These are phyloP conservation scores for Ophraella communa DNA, from an alignment of 2,888 invertebrate genomes.

Conservation along the genomic window DNA sequence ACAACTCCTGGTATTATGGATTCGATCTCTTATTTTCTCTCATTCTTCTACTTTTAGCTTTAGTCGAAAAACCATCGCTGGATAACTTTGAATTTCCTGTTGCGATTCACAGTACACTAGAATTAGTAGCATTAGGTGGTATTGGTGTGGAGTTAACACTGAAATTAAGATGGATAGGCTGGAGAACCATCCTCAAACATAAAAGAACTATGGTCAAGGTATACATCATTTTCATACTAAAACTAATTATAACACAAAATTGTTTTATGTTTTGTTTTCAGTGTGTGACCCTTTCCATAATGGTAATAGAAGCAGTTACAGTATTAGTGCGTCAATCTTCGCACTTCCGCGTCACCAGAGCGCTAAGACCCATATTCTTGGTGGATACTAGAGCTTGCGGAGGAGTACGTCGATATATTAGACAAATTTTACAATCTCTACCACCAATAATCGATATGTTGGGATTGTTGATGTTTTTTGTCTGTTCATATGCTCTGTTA, in stretches of 20 bases:
- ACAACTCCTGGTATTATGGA: conserved; percentile 86
- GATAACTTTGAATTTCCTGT: conserved; percentile 76
- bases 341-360: conserved; percentile 87
- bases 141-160: conserved; percentile 80
- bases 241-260: background rate
- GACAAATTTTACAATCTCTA: conserved; percentile 83
- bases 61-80: conserved; percentile 83
- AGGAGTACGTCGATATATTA: conserved; percentile 73
- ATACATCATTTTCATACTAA: conserved; percentile 29
- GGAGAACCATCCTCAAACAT: conserved; percentile 81
- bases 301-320: conserved; percentile 82
- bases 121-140: conserved; percentile 76
- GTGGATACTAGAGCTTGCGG: conserved; percentile 86
- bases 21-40: conserved; percentile 80
- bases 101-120: conserved; percentile 82
- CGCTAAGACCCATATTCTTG: conserved; percentile 85
- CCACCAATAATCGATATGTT: conserved; percentile 91
- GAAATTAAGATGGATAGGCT: conserved; percentile 86
- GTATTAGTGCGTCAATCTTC: conserved; percentile 82
- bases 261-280: conserved; percentile 56
- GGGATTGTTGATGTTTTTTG: conserved; percentile 82
- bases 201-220: conserved; percentile 87
- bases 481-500: conserved; percentile 80
- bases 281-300: conserved; percentile 77
- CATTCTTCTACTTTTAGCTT: conserved; percentile 75